Evolutionary conservation across 2,888 invertebrate species (phyloP).

Genomic region (Lepidochrysops patricia): DNA sequence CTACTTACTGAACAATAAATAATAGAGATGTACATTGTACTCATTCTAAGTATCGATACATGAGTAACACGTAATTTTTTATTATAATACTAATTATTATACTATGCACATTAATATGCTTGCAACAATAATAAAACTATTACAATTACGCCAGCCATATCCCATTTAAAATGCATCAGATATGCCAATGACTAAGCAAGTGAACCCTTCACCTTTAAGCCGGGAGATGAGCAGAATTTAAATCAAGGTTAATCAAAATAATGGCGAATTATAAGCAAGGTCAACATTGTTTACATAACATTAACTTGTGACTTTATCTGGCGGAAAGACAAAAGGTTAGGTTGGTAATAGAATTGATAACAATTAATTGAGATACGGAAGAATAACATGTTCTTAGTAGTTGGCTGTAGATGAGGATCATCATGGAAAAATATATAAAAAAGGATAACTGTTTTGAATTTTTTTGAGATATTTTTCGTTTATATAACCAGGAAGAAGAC

Average conservation of each 20-base stretch:
- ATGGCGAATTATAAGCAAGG: conserved; percentile 4
- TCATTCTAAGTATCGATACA: background rate
- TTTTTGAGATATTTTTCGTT: too few species aligned
- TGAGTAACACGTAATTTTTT: background rate
- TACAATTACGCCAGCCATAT: background rate
- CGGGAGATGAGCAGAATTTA: conserved; percentile 13
- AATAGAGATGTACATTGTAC: background rate
- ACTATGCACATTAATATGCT: background rate
- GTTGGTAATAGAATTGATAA: background rate
- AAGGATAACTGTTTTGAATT: too few species aligned
- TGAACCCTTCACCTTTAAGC: conserved; percentile 20
- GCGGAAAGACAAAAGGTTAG: background rate
- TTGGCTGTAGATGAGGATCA: too few species aligned
- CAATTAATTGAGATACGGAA: background rate
- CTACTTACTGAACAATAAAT: background rate
- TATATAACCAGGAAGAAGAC: too few species aligned
- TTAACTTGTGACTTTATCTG: background rate
- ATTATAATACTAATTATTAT: background rate
- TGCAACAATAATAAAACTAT: background rate
- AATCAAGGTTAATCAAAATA: conserved; percentile 13
- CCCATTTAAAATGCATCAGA: background rate
- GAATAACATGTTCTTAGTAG: background rate
- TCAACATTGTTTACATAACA: background rate
- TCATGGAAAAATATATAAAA: too few species aligned
- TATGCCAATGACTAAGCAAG: background rate